Base-by-base conservation (phyloP, 2,888 invertebrate species). In the Euproctis similis region DNA sequence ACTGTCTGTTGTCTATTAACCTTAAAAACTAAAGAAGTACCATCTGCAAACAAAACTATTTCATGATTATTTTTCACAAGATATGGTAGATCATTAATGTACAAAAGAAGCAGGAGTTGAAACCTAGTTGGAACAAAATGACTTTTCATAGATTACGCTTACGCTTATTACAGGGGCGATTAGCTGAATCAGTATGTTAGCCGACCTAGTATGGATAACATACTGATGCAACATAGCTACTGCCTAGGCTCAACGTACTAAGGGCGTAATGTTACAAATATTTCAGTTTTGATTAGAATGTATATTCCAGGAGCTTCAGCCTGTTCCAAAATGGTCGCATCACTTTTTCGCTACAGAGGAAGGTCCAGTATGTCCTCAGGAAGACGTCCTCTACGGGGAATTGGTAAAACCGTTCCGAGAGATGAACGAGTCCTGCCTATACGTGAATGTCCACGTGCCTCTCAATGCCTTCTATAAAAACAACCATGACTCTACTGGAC, bases 321-420 rank as follows among this genome's bases (percentile, higher is more conserved):
- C 46, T n/a, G 32, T 26, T 2, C 56, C 53, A 6, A 59, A 75
- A 0, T 87, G 87, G 87, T 36, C 54, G 0, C 82, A 78, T 0
- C 60, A 76, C 0, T 67, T 76, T 28, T 72, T 85, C 32, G 89
- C 88, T 1, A 77, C 78, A 1, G 70, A 77, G 11, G 87, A 87
- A 37, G 71, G 86, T 1, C 72, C 86, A 0, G 72, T 85, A 5
- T 90, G 89, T 45, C 85, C 86, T 0, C 89, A 89, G 46, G 50
- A 68, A 4, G 75, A 82, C 30, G 42, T 67, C 5, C 11, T 62
- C 12, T 66, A 56, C 22, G 47, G 43, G 1, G 11, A 32, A 1
- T 13, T 59, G 7, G 28, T 51, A 3, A 39, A 43, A 23, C 32
- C 43, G 1, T 16, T 34, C 6, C 30, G 32, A 9, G 45, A 46